phyloP scores from a whole-genome alignment of 2,888 invertebrate species.

The Drosophila niveifrons region DNA sequence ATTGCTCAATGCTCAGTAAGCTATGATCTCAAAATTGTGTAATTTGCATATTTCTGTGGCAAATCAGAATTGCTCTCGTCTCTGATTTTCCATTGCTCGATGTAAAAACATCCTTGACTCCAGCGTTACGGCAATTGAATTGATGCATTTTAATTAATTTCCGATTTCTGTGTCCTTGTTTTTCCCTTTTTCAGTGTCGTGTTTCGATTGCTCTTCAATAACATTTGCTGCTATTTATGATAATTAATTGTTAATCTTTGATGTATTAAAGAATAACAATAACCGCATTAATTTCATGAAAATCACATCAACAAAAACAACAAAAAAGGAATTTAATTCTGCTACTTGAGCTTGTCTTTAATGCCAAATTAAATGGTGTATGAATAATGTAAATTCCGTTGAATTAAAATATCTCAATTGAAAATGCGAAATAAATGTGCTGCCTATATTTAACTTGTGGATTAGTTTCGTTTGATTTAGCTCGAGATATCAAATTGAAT shows the following conservation, averaged over 20 bases:
- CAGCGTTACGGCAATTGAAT: constrained; percentile 1
- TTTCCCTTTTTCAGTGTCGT: neutral
- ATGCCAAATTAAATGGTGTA: neutral
- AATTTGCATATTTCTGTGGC: constrained; percentile 39
- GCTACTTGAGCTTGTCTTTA: neutral
- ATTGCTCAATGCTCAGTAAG: constrained; percentile 17
- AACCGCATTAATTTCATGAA: neutral
- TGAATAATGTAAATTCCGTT: neutral
- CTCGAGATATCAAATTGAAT: constrained; percentile 11
- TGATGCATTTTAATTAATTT: constrained; percentile 25
- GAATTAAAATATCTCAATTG: neutral
- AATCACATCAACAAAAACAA: neutral
- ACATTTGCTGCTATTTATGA: constrained; percentile 15
- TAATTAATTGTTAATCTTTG: constrained; percentile 13
- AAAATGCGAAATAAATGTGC: neutral
- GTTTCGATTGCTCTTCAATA: constrained; percentile 6
- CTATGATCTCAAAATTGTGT: constrained; percentile 38
- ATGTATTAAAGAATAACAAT: constrained; percentile 6
- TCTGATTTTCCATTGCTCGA: neutral
- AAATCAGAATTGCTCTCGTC: constrained; percentile 1
- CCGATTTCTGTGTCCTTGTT: neutral
- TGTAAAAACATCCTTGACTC: constrained; percentile 2
- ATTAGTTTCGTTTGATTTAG: neutral
- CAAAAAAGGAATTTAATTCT: neutral
- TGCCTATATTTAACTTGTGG: neutral